These are phyloP conservation scores for Orchestes rusci DNA, from an alignment of 2,888 invertebrate genomes.

Conservation along the genomic window DNA sequence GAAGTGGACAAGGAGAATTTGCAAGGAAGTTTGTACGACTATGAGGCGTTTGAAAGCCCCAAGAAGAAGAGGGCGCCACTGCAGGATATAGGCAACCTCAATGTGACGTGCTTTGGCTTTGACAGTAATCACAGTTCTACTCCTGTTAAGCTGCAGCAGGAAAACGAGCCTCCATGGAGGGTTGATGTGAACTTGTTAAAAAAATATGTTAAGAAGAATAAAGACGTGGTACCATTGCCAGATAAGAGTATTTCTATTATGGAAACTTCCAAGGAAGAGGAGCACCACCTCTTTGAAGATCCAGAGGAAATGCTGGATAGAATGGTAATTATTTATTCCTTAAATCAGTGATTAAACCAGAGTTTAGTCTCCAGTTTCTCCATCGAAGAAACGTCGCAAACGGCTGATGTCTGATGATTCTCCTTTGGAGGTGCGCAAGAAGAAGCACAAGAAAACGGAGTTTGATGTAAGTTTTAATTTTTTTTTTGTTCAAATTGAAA, in stretches of 20 bases:
- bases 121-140: slow-evolving; percentile 3
- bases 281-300: slow-evolving; percentile 16
- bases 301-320: slow-evolving; percentile 16
- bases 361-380: too few species aligned
- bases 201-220: slow-evolving; percentile 7
- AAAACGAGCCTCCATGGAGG: slow-evolving; percentile 3
- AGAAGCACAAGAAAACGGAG: slow-evolving; percentile 13
- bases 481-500: too few species aligned
- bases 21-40: slow-evolving; percentile 17
- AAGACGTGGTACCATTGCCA: not conserved
- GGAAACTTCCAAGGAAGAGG: slow-evolving; percentile 6
- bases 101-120: slow-evolving; percentile 17
- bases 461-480: slow-evolving; percentile 10
- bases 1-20: slow-evolving; percentile 7
- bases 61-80: not conserved
- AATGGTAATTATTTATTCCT: slow-evolving; percentile 11
- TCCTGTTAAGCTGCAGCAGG: not conserved
- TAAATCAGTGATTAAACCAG: not conserved
- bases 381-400: too few species aligned
- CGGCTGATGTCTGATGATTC: slow-evolving; percentile 8
- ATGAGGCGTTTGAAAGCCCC: slow-evolving; percentile 20
- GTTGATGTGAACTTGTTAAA: slow-evolving; percentile 10
- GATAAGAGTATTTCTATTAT: slow-evolving; percentile 13
- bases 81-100: slow-evolving; percentile 1
- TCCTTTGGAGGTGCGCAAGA: slow-evolving; percentile 6